These are phyloP conservation scores for Drosophila rubida DNA, from an alignment of 2,888 invertebrate species.

Conservation along the genomic window DNA sequence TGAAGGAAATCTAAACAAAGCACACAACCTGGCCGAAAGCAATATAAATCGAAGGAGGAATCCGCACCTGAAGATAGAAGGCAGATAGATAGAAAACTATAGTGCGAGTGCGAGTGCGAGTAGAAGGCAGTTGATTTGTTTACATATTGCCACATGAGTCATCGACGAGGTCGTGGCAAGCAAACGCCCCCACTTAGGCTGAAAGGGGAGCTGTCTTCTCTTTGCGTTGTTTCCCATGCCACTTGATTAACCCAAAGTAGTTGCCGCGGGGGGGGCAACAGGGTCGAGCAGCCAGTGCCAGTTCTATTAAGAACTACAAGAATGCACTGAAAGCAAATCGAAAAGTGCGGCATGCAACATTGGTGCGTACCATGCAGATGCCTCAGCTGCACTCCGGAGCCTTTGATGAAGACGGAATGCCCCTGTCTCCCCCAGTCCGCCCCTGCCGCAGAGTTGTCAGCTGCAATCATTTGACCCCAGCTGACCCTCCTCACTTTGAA, in stretches of 20 bases:
- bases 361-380: slow-evolving; percentile 57
- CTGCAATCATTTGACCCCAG: slow-evolving; percentile 75
- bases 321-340: slow-evolving; percentile 51
- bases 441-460: slow-evolving; percentile 32
- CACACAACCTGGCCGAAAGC: slow-evolving; percentile 18
- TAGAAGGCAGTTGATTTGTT: slow-evolving; percentile 55
- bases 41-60: slow-evolving; percentile 46
- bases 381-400: slow-evolving; percentile 50
- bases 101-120: background rate
- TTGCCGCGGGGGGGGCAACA: slow-evolving; percentile 36
- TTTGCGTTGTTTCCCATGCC: slow-evolving; percentile 68
- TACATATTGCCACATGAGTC: slow-evolving; percentile 65
- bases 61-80: slow-evolving; percentile 60
- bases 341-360: slow-evolving; percentile 63
- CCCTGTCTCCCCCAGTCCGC: slow-evolving; percentile 16
- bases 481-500: slow-evolving; percentile 56
- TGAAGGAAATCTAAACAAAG: slow-evolving; percentile 63
- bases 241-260: slow-evolving; percentile 72
- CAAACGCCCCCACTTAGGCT: slow-evolving; percentile 49
- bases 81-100: slow-evolving; percentile 11
- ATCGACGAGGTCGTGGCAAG: slow-evolving; percentile 55
- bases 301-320: slow-evolving; percentile 56
- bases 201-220: slow-evolving; percentile 19
- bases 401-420: slow-evolving; percentile 78
- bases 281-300: slow-evolving; percentile 26